These are phyloP conservation scores for Euplagia quadripunctaria DNA, from an alignment of 2,888 invertebrate genomes.

Conservation along the genomic window DNA sequence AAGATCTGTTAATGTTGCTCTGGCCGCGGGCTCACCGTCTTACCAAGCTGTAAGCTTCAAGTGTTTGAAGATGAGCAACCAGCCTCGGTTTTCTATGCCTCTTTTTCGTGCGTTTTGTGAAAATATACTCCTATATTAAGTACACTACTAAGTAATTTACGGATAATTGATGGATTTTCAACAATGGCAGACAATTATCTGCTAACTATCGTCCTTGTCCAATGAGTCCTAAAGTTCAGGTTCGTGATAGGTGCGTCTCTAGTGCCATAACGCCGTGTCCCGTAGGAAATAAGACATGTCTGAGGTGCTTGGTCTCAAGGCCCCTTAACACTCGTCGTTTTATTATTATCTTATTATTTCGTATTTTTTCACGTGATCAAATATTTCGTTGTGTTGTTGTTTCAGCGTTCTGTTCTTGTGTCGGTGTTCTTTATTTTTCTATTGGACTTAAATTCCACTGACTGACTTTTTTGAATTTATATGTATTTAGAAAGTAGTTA, in stretches of 20 bases:
- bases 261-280: slow-evolving; percentile 69
- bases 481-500: not conserved
- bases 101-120: no score
- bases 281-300: slow-evolving; percentile 77
- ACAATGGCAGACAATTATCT: not conserved
- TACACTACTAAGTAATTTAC: not conserved
- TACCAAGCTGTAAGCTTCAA: no score
- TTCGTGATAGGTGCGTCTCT: slow-evolving; percentile 72
- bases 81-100: no score
- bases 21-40: no score
- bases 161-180: no score
- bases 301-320: slow-evolving; percentile 49
- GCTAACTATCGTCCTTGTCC: slow-evolving; percentile 1
- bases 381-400: slow-evolving; percentile 37
- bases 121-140: no score
- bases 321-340: slow-evolving; percentile 61
- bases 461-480: not conserved
- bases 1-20: no score
- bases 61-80: no score
- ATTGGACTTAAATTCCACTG: not conserved
- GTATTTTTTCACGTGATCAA: slow-evolving; percentile 47
- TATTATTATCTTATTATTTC: slow-evolving; percentile 73
- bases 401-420: not conserved
- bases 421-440: not conserved
- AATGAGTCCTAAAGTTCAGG: slow-evolving; percentile 30